phyloP scores from a whole-genome alignment of 2,113 vertebrate genomes.

The Syrrhaptes paradoxus region DNA sequence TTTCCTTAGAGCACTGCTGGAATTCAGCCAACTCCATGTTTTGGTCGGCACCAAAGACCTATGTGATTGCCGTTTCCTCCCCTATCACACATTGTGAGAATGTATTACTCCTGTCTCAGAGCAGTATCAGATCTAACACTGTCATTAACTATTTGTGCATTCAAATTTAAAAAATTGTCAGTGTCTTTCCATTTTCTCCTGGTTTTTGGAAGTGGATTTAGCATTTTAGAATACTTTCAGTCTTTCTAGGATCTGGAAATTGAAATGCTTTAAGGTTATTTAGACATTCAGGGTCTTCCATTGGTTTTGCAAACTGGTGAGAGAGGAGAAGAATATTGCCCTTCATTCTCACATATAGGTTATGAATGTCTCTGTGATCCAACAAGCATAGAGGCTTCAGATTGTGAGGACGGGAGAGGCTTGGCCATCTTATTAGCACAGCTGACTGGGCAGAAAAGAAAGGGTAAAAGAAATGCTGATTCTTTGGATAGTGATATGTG shows the following conservation, averaged over 20 bases:
- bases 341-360: not conserved
- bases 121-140: not conserved
- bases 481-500: not conserved
- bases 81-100: not conserved
- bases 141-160: not conserved
- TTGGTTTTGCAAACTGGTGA: not conserved
- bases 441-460: not conserved
- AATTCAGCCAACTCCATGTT: conserved; percentile 7
- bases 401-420: not conserved
- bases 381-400: not conserved
- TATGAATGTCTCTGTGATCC: not conserved
- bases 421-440: not conserved
- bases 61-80: conserved; percentile 23
- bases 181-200: not conserved
- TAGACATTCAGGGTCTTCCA: not conserved
- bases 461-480: not conserved
- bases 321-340: not conserved
- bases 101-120: not conserved
- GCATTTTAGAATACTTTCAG: not conserved
- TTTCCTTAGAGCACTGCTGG: conserved; percentile 34
- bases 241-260: not conserved
- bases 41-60: conserved; percentile 2
- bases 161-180: not conserved
- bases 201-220: not conserved
- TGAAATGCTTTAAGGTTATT: not conserved